Evolutionary conservation across 2,797 vertebrate genomes (phyloP).

Genomic region (Schizopygopsis malacanthus): DNA sequence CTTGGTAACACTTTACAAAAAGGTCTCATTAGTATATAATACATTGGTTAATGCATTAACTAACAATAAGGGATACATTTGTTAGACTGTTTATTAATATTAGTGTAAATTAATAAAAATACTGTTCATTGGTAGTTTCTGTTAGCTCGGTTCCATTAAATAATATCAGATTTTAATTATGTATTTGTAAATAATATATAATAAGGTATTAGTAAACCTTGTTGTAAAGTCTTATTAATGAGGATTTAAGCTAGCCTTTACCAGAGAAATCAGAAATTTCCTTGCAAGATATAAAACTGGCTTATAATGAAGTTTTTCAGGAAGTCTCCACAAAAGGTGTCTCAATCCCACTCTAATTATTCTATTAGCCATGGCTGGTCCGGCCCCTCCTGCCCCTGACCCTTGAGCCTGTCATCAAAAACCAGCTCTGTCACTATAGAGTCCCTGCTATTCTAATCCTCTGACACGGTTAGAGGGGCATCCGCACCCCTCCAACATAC

Average conservation of each 20-base stretch:
- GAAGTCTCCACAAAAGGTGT: slow-evolving; percentile 74
- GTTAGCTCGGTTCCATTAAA: not conserved
- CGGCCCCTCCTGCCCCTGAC: slow-evolving; percentile 51
- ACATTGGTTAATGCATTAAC: not conserved
- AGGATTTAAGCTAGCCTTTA: not conserved
- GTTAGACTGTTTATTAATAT: not conserved
- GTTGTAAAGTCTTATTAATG: not conserved
- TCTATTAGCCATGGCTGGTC: slow-evolving; percentile 74
- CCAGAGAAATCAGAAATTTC: not conserved
- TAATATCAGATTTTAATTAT: not conserved
- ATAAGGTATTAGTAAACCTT: not conserved
- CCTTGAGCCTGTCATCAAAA: slow-evolving; percentile 70
- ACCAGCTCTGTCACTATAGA: slow-evolving; percentile 65
- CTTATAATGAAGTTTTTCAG: slow-evolving; percentile 79
- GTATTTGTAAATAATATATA: not conserved
- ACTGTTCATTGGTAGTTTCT: not conserved
- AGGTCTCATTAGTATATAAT: not conserved
- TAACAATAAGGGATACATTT: not conserved
- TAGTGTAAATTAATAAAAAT: not conserved
- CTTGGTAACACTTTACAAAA: not conserved
- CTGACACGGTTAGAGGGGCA: slow-evolving; percentile 45
- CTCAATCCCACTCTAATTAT: slow-evolving; percentile 77
- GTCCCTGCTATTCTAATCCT: slow-evolving; percentile 59
- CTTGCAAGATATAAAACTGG: slow-evolving; percentile 11
- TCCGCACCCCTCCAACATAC: slow-evolving; percentile 40